phyloP scores from a whole-genome alignment of 2,888 invertebrate genomes.

The Cephus sareptanus region DNA sequence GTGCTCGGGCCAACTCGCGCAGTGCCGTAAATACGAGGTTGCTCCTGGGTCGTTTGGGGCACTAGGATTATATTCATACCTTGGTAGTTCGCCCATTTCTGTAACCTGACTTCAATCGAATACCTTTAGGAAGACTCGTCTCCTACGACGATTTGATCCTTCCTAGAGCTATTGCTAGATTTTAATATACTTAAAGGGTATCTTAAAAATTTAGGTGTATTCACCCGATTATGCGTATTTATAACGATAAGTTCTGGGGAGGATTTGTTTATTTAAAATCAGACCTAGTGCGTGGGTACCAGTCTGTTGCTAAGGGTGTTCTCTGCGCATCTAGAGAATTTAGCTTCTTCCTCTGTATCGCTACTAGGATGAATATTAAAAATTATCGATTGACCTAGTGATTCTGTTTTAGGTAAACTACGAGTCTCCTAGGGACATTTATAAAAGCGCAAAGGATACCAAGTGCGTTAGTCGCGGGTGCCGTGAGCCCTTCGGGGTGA shows the following conservation, averaged over 20 bases:
- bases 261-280: neutral
- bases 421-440: neutral
- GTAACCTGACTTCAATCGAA: neutral
- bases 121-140: neutral
- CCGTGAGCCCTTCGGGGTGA: slow-evolving; percentile 50
- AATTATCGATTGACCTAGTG: neutral
- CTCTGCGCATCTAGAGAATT: neutral
- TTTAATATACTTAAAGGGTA: neutral
- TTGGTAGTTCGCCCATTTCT: neutral
- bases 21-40: slow-evolving; percentile 49
- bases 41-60: slow-evolving; percentile 13
- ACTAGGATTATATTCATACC: neutral
- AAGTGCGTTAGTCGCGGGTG: slow-evolving; percentile 49
- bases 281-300: neutral
- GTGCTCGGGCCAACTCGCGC: slow-evolving; percentile 56
- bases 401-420: neutral
- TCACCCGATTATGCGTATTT: neutral
- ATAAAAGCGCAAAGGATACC: slow-evolving; percentile 1
- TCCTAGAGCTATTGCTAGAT: neutral
- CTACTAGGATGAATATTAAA: neutral
- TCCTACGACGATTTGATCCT: neutral
- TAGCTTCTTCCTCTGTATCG: neutral
- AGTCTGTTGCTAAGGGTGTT: neutral
- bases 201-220: neutral
- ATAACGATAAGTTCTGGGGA: neutral